Conservation (phyloP, 2,888 invertebrate species). For the Keiferia lycopersicella region DNA sequence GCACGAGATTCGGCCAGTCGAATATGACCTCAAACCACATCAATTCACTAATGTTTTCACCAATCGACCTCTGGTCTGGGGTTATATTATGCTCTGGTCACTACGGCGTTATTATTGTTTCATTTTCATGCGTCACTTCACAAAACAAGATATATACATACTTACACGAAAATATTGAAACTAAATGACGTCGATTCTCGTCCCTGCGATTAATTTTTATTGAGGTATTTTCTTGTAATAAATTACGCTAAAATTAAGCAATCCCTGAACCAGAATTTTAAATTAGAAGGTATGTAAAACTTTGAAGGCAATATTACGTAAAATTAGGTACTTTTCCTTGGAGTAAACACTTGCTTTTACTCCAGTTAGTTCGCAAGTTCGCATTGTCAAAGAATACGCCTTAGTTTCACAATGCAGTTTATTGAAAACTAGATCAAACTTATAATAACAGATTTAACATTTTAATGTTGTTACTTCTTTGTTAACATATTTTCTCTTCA, state of each 20-base stretch:
- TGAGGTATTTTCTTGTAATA: too few relatives aligned
- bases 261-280: too few relatives aligned
- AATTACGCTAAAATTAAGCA: too few relatives aligned
- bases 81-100: too few relatives aligned
- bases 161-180: too few relatives aligned
- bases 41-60: constrained; percentile 5
- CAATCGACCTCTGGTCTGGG: not conserved
- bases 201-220: too few relatives aligned
- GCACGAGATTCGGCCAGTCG: not conserved
- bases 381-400: constrained; percentile 5
- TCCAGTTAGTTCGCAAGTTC: constrained; percentile 8
- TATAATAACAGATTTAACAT: not conserved
- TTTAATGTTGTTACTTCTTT: not conserved
- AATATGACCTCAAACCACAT: constrained; percentile 13
- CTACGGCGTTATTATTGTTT: not conserved
- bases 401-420: constrained; percentile 22
- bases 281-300: not conserved
- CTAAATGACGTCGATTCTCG: too few relatives aligned
- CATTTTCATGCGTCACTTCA: not conserved
- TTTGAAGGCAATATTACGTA: constrained; percentile 15
- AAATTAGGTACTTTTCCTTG: constrained; percentile 24
- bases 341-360: not conserved
- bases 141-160: too few relatives aligned
- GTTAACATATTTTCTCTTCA: not conserved
- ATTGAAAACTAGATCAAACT: constrained; percentile 16